Conservation (phyloP, 2,888 invertebrate species). For the Oxyteleia sp. region DNA sequence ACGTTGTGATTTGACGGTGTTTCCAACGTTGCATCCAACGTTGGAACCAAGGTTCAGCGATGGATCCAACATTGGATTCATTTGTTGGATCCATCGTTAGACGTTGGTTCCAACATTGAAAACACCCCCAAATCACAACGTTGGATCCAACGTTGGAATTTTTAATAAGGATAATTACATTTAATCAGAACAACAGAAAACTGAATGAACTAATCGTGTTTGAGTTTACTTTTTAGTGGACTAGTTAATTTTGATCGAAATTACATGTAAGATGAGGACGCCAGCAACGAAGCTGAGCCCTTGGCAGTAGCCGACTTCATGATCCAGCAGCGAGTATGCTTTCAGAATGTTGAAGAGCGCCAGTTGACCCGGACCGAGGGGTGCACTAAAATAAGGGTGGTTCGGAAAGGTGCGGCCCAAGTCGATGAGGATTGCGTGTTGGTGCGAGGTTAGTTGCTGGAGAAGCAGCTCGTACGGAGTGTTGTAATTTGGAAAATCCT, state of each 20-base stretch:
- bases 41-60: no score
- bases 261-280: constrained; percentile 94
- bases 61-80: no score
- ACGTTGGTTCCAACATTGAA: no score
- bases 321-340: constrained; percentile 97
- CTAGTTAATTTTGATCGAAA: constrained; percentile 5
- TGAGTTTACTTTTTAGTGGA: no score
- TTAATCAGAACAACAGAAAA: no score
- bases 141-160: no score
- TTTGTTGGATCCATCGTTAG: no score
- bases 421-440: constrained; percentile 98
- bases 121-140: no score
- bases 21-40: no score
- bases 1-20: no score
- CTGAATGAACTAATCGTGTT: no score
- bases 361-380: constrained; percentile 97
- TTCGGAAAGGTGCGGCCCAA: constrained; percentile 97
- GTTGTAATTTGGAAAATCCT: constrained; percentile 92
- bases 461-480: constrained; percentile 94
- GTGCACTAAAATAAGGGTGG: constrained; percentile 97
- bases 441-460: constrained; percentile 96
- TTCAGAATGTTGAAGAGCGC: constrained; percentile 98
- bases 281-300: constrained; percentile 98
- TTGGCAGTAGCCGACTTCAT: constrained; percentile 98
- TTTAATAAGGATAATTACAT: no score